These are phyloP conservation scores for Lycopodina hypogea DNA, from an alignment of 37 sponge, comb jelly and placozoan species.

Conservation along the genomic window DNA sequence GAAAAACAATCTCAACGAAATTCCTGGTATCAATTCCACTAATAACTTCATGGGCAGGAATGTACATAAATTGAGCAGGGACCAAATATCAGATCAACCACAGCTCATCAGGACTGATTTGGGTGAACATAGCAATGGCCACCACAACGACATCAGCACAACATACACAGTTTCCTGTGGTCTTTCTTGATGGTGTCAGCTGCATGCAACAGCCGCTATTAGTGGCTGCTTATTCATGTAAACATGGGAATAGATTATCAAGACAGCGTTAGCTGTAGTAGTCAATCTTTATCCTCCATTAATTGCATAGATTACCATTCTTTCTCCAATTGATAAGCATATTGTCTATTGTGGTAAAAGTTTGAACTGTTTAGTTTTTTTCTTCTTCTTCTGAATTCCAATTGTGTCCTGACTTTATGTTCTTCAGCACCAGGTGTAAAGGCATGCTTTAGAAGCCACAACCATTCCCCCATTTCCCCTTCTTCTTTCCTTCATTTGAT, in stretches of 20 bases:
- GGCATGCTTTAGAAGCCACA: no score
- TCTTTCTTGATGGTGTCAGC: conserved; percentile 5
- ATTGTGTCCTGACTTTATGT: no score
- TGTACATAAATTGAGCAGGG: not conserved
- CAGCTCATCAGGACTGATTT: not conserved
- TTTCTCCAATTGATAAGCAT: not conserved
- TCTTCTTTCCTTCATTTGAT: no score
- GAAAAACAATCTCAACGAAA: no score
- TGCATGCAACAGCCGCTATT: conserved; percentile 6
- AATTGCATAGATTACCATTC: not conserved
- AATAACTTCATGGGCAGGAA: not conserved
- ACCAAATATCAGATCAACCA: not conserved
- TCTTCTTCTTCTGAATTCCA: not conserved
- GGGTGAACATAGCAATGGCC: not conserved
- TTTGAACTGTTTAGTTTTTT: conserved; percentile 9
- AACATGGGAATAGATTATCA: not conserved
- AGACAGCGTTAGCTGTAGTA: conserved; percentile 8
- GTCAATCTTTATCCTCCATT: not conserved
- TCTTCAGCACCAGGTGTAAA: no score
- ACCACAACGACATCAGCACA: conserved; percentile 8
- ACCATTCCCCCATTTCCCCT: no score
- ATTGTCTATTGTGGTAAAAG: conserved; percentile 13
- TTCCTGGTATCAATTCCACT: no score
- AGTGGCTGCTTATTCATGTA: conserved; percentile 12
- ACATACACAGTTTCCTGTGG: conserved; percentile 9